phyloP scores from a whole-genome alignment of 2,797 vertebrate genomes.

The Channallabes apus region DNA sequence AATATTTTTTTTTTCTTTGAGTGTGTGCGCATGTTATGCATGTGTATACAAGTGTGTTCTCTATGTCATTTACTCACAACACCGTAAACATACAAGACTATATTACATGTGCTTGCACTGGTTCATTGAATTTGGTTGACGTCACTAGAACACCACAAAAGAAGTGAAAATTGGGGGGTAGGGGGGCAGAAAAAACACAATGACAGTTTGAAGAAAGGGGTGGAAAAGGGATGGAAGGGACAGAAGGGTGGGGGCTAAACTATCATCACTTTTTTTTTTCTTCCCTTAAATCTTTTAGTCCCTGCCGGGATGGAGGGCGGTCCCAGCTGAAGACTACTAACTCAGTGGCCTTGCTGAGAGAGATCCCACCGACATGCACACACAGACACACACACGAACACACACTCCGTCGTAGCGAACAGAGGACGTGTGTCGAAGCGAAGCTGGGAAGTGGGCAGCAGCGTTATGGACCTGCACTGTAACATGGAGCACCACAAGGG shows the following conservation, averaged over 20 bases:
- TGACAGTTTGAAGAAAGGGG: slow-evolving; percentile 27
- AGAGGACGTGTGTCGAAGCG: slow-evolving; percentile 27
- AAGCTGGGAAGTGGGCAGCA: slow-evolving; percentile 30
- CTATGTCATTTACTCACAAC: slow-evolving; percentile 99
- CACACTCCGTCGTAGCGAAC: slow-evolving; percentile 27
- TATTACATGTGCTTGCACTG: slow-evolving; percentile 99
- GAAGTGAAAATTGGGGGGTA: slow-evolving; percentile 59
- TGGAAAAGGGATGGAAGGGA: neutral
- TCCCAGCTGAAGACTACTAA: slow-evolving; percentile 24
- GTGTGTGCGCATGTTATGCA: slow-evolving; percentile 52
- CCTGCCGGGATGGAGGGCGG: slow-evolving; percentile 7
- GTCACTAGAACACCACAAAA: slow-evolving; percentile 90
- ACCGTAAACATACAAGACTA: slow-evolving; percentile 99
- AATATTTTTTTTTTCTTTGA: slow-evolving; percentile 36
- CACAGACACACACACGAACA: slow-evolving; percentile 23
- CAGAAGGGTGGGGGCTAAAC: slow-evolving; percentile 34
- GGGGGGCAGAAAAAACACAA: slow-evolving; percentile 56
- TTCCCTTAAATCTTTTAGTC: neutral
- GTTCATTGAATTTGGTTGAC: slow-evolving; percentile 78
- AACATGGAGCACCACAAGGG: slow-evolving; percentile 51
- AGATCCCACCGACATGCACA: slow-evolving; percentile 30
- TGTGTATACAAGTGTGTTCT: slow-evolving; percentile 77
- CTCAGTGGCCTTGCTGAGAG: slow-evolving; percentile 38
- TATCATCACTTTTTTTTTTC: slow-evolving; percentile 28
- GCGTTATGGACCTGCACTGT: slow-evolving; percentile 36